Evolutionary conservation across 2,888 invertebrate species (phyloP).

Genomic region (Andricus curvator): DNA sequence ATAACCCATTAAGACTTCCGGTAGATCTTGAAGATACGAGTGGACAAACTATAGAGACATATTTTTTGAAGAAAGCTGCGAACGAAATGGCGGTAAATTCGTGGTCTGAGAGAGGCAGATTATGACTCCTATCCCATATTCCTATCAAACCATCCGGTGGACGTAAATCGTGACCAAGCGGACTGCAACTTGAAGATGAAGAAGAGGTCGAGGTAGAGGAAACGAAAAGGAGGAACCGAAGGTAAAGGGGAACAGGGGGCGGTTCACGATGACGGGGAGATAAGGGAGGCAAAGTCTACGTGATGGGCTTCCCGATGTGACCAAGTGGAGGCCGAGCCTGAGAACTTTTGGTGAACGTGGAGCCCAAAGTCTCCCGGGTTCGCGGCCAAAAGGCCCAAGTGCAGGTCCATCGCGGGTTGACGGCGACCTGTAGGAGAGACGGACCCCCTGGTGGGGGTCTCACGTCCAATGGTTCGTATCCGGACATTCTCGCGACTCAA

Average conservation of each 20-base stretch:
- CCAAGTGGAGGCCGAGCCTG: slow-evolving; percentile 66
- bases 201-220: slow-evolving; percentile 54
- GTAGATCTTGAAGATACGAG: slow-evolving; percentile 30
- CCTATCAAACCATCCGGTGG: slow-evolving; percentile 68
- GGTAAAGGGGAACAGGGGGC: slow-evolving; percentile 61
- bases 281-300: slow-evolving; percentile 77
- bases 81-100: slow-evolving; percentile 17
- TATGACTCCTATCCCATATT: slow-evolving; percentile 51
- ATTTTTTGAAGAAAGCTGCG: slow-evolving; percentile 21
- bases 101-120: slow-evolving; percentile 31
- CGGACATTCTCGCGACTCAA: slow-evolving; percentile 73
- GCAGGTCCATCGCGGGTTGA: slow-evolving; percentile 48
- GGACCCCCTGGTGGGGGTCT: slow-evolving; percentile 50
- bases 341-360: slow-evolving; percentile 74
- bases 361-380: slow-evolving; percentile 42
- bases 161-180: slow-evolving; percentile 71
- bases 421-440: slow-evolving; percentile 33
- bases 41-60: slow-evolving; percentile 37
- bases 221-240: slow-evolving; percentile 46
- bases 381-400: slow-evolving; percentile 46
- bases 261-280: slow-evolving; percentile 76
- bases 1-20: slow-evolving; percentile 37
- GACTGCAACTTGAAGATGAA: slow-evolving; percentile 54
- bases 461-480: slow-evolving; percentile 72
- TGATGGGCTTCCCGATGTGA: slow-evolving; percentile 75